Evolutionary conservation across 2,888 invertebrate genomes (phyloP), one percentile per base, ranked within the genome.

Genomic region (Flabesymbios commensalis): DNA sequence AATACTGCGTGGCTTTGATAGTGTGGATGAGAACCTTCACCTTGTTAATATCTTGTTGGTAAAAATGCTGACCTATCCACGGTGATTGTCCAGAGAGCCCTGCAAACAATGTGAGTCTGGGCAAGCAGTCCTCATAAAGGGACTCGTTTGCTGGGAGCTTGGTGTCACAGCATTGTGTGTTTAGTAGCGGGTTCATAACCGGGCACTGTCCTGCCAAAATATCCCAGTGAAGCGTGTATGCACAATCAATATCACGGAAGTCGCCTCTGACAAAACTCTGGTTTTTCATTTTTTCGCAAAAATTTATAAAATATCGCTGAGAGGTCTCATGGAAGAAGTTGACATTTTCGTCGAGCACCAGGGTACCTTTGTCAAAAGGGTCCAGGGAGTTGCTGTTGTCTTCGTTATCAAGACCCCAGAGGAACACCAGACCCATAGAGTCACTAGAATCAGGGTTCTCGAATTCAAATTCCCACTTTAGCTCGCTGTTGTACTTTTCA

Each of bases 361-460:
- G 82, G 56, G 85, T 86, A 2, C 95, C 95, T 72, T 88, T 88
- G 41, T 90, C 88, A n/a, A n/a, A n/a, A 7, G 96, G 95, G 81
- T 95, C 87, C 77, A 94, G 87, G 73, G 89, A 88, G 81, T 93
- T 88, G 2, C 94, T 95, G 82, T 90, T 91, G 78, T 96, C 95
- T 33, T 87, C 84, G 10, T 93, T 89, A 73, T 89, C 83, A 3
- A 95, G 86, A 1, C 96, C 96, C 94, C 94, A 97, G 41, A 97
- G 90, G 83, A 96, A 92, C 58, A 92, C 86, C 47, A 97, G 83
- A 2, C 94, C 94, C 84, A 96, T 71, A n/a, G 29, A 29, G 14
- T 71, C 64, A 31, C 71, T 71, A 1, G 70, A 69, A 19, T 69
- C 72, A 26, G 72, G 66, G 63, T 72, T 73, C 61, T 77, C 82